Percentiles rank a stretch among this genome's conserved stretches.
phyloP scores from a whole-genome alignment of 2,888 invertebrate species.

The Barypeithes pellucidus region DNA sequence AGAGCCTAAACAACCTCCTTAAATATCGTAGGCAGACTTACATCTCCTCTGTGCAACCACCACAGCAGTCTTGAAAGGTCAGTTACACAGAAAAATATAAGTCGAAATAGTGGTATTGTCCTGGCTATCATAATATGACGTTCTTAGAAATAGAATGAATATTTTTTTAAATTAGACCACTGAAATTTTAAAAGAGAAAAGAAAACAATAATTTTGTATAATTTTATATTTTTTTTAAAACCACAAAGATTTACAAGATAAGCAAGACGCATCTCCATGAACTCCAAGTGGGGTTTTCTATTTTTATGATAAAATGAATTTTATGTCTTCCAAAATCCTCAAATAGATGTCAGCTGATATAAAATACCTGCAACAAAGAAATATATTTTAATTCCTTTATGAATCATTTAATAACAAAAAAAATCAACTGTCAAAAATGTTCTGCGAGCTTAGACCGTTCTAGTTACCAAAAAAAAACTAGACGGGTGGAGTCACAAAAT shows the following conservation, averaged over 20 bases:
- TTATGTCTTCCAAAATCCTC: constrained; percentile 52
- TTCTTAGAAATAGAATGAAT: too few relatives aligned
- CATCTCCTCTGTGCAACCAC: too few relatives aligned
- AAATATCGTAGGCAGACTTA: too few relatives aligned
- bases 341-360: constrained; percentile 45
- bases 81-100: too few relatives aligned
- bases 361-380: constrained; percentile 57
- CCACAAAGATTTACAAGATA: constrained; percentile 24
- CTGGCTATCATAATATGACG: too few relatives aligned
- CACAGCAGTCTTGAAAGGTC: too few relatives aligned
- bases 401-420: too few relatives aligned
- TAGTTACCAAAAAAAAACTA: constrained; percentile 47
- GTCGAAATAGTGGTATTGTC: too few relatives aligned
- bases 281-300: constrained; percentile 52
- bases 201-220: constrained; percentile 17
- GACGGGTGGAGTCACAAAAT: constrained; percentile 58
- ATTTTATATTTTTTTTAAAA: constrained; percentile 45
- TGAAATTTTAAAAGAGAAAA: too few relatives aligned
- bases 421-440: constrained; percentile 47
- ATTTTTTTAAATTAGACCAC: too few relatives aligned
- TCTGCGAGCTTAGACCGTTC: constrained; percentile 58
- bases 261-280: not conserved
- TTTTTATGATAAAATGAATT: constrained; percentile 56
- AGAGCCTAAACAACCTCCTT: too few relatives aligned
- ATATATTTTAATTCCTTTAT: constrained; percentile 24